Evolutionary conservation across 2,797 vertebrate species (phyloP), one percentile per base, ranked within the genome.

Genomic region (Epinephelus coioides): DNA sequence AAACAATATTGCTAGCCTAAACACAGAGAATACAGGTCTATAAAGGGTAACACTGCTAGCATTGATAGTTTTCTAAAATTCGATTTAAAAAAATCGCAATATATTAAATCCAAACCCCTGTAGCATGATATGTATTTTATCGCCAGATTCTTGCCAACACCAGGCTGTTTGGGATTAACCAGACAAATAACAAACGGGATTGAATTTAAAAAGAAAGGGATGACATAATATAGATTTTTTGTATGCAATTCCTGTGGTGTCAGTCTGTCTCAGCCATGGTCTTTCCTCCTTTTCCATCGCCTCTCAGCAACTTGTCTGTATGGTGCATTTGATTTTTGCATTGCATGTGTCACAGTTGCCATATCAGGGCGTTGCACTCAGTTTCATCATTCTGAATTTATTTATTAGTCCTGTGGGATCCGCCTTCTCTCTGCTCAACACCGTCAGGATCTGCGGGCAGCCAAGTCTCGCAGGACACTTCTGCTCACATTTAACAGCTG

Each of bases 341-440:
- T 66, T 55, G 65, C 59, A 34, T 38, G 46, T 72, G 73, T 84
- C 82, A 78, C 71, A 64, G 68, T 66, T 5, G 25, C 49, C 53
- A 25, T 56, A 59, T 80, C 61, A 57, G 19, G 43, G 66, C 21
- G 23, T 91, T 93, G 79, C 88, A 71, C 63, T 70, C 53, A n/a
- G 78, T 93, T 92, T 88, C 82, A 82, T 92, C 90, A 92, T 69
- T 67, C 78, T 60, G 74, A 85, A 78, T 86, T 19, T 64, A 71
- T 81, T 73, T 76, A 68, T 88, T 56, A 55, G 72, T 75, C 70
- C 68, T 57, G 38, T 75, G 76, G 69, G 80, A 81, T 67, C 79
- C n/a, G 12, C 73, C 79, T 79, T 78, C 63, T 74, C 73, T 64
- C 70, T 4, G 34, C 78, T 17, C 81, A 64, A 56, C 82, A 30